Evolutionary conservation across 2,113 vertebrate species (phyloP).

Genomic region (Crotalus viridis): DNA sequence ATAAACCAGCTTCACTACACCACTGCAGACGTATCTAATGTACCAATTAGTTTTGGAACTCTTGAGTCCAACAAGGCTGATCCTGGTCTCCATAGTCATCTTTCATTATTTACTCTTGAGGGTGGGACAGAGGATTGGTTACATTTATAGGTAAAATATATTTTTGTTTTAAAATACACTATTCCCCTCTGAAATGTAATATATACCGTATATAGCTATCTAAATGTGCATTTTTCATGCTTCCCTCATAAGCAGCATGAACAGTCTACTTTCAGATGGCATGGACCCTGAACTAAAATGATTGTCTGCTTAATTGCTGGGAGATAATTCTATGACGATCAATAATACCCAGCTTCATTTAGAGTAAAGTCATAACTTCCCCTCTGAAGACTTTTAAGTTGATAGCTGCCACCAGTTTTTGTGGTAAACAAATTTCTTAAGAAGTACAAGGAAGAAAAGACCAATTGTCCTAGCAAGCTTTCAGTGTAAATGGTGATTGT

Average conservation of each 20-base stretch:
- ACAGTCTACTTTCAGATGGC: background rate
- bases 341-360: background rate
- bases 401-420: background rate
- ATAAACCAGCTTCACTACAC: background rate
- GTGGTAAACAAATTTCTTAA: background rate
- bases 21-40: background rate
- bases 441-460: background rate
- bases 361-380: background rate
- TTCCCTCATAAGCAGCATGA: background rate
- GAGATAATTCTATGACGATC: background rate
- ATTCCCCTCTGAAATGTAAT: background rate
- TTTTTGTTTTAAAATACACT: background rate
- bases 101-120: background rate
- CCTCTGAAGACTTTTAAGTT: background rate
- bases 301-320: background rate
- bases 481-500: background rate
- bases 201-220: background rate
- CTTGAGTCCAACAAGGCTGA: background rate
- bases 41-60: background rate
- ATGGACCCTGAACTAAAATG: background rate
- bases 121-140: background rate
- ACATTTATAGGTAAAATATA: background rate
- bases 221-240: background rate
- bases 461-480: background rate
- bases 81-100: background rate